These are phyloP conservation scores for Toxotes lorentzi DNA, from an alignment of 2,797 vertebrate genomes.

Conservation along the genomic window DNA sequence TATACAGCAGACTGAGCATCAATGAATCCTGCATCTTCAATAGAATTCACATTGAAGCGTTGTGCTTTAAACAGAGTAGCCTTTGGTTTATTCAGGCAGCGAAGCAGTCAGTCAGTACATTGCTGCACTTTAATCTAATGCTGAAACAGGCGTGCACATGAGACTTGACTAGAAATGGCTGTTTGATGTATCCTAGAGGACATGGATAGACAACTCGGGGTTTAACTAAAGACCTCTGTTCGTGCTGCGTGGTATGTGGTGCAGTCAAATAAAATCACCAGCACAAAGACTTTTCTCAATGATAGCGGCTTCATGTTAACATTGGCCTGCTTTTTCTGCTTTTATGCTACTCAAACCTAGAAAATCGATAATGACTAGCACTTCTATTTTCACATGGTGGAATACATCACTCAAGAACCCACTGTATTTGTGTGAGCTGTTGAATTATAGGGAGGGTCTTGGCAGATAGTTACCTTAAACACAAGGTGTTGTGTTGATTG, in stretches of 20 bases:
- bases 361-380: not conserved
- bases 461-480: not conserved
- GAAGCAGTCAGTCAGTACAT: slow-evolving; percentile 58
- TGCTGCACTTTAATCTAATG: slow-evolving; percentile 59
- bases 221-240: slow-evolving; percentile 57
- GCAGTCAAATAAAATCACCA: slow-evolving; percentile 34
- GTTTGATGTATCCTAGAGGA: slow-evolving; percentile 68
- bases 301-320: slow-evolving; percentile 25
- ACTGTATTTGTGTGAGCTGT: not conserved
- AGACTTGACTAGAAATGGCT: slow-evolving; percentile 57
- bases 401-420: slow-evolving; percentile 8
- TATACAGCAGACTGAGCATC: not conserved
- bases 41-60: slow-evolving; percentile 53
- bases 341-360: not conserved
- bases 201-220: slow-evolving; percentile 34
- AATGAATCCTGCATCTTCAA: slow-evolving; percentile 36
- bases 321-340: slow-evolving; percentile 5
- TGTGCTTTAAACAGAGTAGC: slow-evolving; percentile 39
- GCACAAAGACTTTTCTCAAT: slow-evolving; percentile 15
- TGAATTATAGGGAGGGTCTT: not conserved
- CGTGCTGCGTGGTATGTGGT: slow-evolving; percentile 21
- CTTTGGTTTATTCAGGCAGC: slow-evolving; percentile 58
- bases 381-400: not conserved
- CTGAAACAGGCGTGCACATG: slow-evolving; percentile 47
- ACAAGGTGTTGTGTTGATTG: slow-evolving; percentile 15